Evolutionary conservation across 1,140 invertebrate species (phyloP).

Genomic region (Drosophila funebris): DNA sequence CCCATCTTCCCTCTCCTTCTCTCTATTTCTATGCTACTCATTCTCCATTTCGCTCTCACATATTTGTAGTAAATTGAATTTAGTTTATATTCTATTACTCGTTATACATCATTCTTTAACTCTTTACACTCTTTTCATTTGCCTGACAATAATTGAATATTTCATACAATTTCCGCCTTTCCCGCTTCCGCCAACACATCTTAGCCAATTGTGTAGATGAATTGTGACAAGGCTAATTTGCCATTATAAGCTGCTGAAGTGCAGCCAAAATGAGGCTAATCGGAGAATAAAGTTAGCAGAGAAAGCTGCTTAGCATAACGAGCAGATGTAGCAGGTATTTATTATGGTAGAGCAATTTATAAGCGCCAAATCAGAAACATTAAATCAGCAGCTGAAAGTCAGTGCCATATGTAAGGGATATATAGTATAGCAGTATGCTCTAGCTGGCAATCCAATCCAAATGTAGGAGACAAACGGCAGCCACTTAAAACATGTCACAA

Average conservation of each 20-base stretch:
- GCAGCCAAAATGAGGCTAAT: slow-evolving; percentile 28
- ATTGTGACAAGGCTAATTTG: slow-evolving; percentile 6
- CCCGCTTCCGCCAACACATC: not conserved
- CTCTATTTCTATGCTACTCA: too few relatives aligned
- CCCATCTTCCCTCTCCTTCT: too few relatives aligned
- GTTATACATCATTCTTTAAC: too few relatives aligned
- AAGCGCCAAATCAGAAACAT: slow-evolving; percentile 59
- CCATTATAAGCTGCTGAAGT: slow-evolving; percentile 8
- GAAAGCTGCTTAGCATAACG: slow-evolving; percentile 34
- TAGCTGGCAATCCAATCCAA: slow-evolving; percentile 42
- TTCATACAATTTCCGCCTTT: too few relatives aligned
- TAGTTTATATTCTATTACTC: too few relatives aligned
- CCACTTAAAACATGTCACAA: slow-evolving; percentile 81
- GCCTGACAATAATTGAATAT: not conserved
- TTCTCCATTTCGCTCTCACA: too few relatives aligned
- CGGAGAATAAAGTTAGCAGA: slow-evolving; percentile 16
- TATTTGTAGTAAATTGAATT: too few relatives aligned
- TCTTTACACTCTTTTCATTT: too few relatives aligned
- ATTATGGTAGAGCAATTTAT: slow-evolving; percentile 61
- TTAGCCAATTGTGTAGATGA: too few relatives aligned
- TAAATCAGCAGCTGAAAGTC: slow-evolving; percentile 34
- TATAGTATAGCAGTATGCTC: too few relatives aligned
- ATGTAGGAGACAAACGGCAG: slow-evolving; percentile 71
- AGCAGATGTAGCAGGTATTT: slow-evolving; percentile 22
- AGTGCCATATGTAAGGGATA: slow-evolving; percentile 4